Evolutionary conservation across 2,888 invertebrate genomes (phyloP), one percentile per base, ranked within the genome.

Genomic region (Orthosia cruda): DNA sequence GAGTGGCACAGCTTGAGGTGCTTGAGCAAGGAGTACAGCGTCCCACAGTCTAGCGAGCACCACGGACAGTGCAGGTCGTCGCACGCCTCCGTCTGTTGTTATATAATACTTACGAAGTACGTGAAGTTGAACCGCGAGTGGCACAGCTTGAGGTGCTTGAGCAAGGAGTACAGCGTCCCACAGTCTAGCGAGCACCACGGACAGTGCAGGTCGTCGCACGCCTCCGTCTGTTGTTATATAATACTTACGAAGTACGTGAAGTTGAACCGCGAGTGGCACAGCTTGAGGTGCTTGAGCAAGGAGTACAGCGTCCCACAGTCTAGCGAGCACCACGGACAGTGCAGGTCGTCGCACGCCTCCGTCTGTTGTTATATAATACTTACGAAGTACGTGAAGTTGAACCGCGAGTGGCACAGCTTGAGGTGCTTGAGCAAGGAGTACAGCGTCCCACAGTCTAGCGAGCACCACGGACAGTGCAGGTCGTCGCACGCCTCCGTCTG

Each of bases 201-300:
- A 92, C 99, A 99, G 91, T 98, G 98, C 67, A 99, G 97, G 96
- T 99, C 99, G 90, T 99, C 98, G 81, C 99, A 98, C 15, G 99
- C 99, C 95, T 99, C 99, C 0, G 99, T 99, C 95, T 99, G 99
- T 92, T 99, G 99, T n/a, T n/a, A n/a, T n/a, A n/a, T n/a, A n/a
- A n/a, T n/a, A n/a, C n/a, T n/a, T n/a, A n/a, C n/a, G n/a, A n/a
- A n/a, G n/a, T 99, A 99, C 3, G 98, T 98, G 91, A 99, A 99
- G 86, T 98, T 98, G 94, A 99, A 99, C 88, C 99, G 97, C 4
- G 99, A 98, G 95, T 99, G 99, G 92, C 99, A 99, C 61, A 99
- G 96, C 93, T 99, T 99, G 71, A 99, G 97, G 94, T 99, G 99
- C 93, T 99, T 99, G 55, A 99, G 97, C 84, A 99, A 96, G 0